These are phyloP conservation scores for Zosterops pallidus DNA, from an alignment of 2,113 vertebrate genomes.

Conservation along the genomic window DNA sequence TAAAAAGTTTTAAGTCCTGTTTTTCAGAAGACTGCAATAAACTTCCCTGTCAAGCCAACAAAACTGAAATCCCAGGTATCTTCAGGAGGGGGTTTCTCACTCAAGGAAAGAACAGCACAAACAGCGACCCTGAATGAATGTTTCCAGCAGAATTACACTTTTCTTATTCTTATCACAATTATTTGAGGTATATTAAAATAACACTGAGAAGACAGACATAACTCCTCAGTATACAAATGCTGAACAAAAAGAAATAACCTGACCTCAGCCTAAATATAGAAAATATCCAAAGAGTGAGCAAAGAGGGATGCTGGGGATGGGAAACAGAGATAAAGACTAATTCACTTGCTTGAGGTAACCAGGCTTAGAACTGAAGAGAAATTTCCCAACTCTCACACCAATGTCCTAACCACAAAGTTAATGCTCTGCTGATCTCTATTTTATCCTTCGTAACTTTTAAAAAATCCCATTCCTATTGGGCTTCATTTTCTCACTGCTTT, in stretches of 20 bases:
- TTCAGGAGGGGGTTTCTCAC: background rate
- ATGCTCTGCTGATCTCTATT: slow-evolving; percentile 17
- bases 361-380: slow-evolving; percentile 15
- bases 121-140: background rate
- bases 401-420: background rate
- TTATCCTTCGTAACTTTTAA: background rate
- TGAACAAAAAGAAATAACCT: background rate
- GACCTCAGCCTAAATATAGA: background rate
- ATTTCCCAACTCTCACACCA: background rate
- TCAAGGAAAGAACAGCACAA: background rate
- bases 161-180: background rate
- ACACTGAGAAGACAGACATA: background rate
- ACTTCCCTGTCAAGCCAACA: background rate
- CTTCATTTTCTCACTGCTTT: slow-evolving; percentile 25
- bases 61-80: background rate
- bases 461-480: background rate
- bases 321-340: background rate
- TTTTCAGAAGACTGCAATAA: background rate
- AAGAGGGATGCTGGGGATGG: background rate
- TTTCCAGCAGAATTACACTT: background rate
- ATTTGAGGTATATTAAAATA: background rate
- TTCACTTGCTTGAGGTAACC: background rate
- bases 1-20: background rate
- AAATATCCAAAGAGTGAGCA: background rate
- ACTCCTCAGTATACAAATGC: background rate